These are phyloP conservation scores for Synanceia verrucosa DNA, from an alignment of 2,797 vertebrate genomes.

Conservation along the genomic window DNA sequence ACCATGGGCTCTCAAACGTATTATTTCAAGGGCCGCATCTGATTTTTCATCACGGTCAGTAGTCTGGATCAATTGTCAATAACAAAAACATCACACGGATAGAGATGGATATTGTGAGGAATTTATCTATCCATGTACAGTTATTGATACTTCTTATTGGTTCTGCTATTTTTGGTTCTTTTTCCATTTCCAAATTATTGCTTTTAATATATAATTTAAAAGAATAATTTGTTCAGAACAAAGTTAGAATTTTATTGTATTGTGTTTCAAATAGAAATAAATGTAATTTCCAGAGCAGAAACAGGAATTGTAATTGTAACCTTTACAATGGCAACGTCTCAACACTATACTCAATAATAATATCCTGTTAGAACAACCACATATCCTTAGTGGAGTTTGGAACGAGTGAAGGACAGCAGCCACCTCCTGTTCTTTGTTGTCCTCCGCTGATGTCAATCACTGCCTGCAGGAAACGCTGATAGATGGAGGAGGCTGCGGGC, in stretches of 20 bases:
- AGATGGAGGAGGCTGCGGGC: too few relatives aligned
- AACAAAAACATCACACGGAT: not conserved
- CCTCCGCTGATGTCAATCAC: too few relatives aligned
- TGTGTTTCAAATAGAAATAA: not conserved
- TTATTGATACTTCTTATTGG: not conserved
- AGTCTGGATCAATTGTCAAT: not conserved
- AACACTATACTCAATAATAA: not conserved
- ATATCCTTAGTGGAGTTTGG: not conserved
- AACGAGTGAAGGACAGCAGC: not conserved
- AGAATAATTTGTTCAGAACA: too few relatives aligned
- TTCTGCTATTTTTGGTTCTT: not conserved
- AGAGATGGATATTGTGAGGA: fast-evolving
- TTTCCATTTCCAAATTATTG: not conserved
- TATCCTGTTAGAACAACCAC: not conserved
- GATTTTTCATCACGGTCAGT: not conserved
- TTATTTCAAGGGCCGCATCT: not conserved
- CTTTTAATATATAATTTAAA: not conserved
- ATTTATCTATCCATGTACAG: not conserved
- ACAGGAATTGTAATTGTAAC: too few relatives aligned
- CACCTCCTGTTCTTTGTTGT: not conserved
- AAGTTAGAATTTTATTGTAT: too few relatives aligned
- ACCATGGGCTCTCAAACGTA: not conserved
- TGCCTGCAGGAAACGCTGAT: too few relatives aligned
- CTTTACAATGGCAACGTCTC: not conserved
- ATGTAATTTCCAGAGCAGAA: not conserved